These are phyloP conservation scores for Gallinago jamesoni DNA, from an alignment of 2,113 vertebrate genomes.

Conservation along the genomic window DNA sequence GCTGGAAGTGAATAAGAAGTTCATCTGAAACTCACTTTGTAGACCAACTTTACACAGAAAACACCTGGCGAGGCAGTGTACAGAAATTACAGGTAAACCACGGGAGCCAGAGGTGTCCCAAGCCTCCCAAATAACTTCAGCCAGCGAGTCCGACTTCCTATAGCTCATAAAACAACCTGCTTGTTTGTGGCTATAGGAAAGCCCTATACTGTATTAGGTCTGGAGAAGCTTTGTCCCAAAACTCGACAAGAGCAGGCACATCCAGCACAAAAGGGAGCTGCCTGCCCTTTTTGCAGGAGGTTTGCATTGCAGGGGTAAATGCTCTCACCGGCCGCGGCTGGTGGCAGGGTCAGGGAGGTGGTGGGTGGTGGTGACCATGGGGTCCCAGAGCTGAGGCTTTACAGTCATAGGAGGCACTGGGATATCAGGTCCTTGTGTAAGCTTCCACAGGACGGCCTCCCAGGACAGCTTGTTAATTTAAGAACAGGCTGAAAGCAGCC, in stretches of 20 bases:
- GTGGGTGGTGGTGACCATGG: rapidly evolving
- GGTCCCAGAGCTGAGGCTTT: background rate
- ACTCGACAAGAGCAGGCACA: background rate
- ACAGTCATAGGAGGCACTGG: background rate
- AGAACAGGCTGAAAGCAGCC: background rate
- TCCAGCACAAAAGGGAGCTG: background rate
- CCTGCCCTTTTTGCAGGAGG: background rate
- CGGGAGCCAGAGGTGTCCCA: background rate
- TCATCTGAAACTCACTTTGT: background rate
- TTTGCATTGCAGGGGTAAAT: rapidly evolving
- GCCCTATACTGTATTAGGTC: background rate
- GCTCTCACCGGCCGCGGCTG: rapidly evolving
- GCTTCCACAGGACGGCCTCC: rapidly evolving
- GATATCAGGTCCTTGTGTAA: background rate
- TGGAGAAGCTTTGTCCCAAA: background rate
- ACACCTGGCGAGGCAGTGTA: background rate
- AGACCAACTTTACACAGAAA: background rate
- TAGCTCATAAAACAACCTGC: background rate
- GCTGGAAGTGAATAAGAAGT: background rate
- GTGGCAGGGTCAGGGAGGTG: background rate
- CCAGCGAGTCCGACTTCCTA: background rate
- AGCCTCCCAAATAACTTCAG: background rate
- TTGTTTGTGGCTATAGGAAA: background rate
- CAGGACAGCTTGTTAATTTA: background rate
- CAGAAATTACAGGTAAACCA: background rate